A percentile compares a stretch with the other conserved stretches of the same genome.
phyloP scores from a whole-genome alignment of 2,113 vertebrate genomes.

The Taxidea taxus region DNA sequence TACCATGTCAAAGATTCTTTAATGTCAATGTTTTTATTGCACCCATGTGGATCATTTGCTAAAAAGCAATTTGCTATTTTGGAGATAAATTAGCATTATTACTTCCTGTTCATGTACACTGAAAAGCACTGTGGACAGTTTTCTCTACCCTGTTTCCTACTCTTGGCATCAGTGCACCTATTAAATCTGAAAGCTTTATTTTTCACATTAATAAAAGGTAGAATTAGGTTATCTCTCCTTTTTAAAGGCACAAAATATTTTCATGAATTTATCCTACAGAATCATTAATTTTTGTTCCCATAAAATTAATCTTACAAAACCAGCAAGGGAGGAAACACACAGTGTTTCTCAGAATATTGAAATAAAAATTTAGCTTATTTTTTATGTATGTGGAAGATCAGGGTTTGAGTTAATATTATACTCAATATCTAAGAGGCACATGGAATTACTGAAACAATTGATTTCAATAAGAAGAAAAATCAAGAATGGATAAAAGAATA shows the following conservation, averaged over 20 bases:
- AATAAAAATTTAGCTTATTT: background rate
- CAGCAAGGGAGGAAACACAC: background rate
- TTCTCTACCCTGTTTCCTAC: background rate
- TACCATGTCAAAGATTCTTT: conserved; percentile 77
- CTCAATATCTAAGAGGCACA: background rate
- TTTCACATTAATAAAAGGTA: conserved; percentile 72
- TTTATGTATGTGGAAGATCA: background rate
- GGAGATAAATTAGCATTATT: conserved; percentile 81
- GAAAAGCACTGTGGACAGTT: conserved; percentile 55
- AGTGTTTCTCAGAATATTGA: background rate
- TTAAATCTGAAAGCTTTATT: conserved; percentile 70
- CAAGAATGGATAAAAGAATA: background rate
- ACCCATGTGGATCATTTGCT: conserved; percentile 78
- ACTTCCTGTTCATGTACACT: conserved; percentile 59
- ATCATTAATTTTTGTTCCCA: background rate
- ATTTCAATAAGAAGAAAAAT: background rate
- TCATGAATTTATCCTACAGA: conserved; percentile 5
- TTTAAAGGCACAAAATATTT: conserved; percentile 60
- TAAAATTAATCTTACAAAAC: conserved; percentile 36
- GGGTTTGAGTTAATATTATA: background rate
- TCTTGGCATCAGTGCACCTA: conserved; percentile 46
- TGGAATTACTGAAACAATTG: background rate
- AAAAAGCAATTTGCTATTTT: conserved; percentile 80
- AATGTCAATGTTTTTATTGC: conserved; percentile 79
- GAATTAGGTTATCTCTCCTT: conserved; percentile 54